Evolutionary conservation across 1,140 invertebrate species (phyloP).

Genomic region (Diachasma alloeum): DNA sequence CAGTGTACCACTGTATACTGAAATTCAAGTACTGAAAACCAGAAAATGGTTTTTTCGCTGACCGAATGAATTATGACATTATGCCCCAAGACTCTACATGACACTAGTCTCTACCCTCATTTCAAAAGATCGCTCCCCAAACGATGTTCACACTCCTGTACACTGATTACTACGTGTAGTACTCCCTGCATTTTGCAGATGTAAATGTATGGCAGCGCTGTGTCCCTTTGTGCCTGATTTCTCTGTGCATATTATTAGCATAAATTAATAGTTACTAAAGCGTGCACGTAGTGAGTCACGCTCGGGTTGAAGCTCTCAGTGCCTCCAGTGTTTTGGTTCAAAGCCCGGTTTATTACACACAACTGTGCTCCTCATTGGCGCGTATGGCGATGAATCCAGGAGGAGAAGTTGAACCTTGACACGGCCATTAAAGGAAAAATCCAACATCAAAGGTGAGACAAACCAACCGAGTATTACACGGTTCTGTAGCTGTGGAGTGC

Average conservation of each 20-base stretch:
- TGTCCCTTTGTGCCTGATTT: slow-evolving; percentile 14
- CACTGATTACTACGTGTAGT: neutral
- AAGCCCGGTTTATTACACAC: neutral
- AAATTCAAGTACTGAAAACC: too few species aligned
- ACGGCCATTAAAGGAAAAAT: neutral
- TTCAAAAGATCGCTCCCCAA: neutral
- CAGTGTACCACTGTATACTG: too few species aligned
- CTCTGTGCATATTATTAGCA: slow-evolving; percentile 15
- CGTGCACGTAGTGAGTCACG: neutral
- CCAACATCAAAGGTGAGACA: neutral
- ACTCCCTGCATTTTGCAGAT: neutral
- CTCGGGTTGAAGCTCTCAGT: neutral
- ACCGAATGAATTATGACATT: too few species aligned
- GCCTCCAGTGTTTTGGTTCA: slow-evolving; percentile 1
- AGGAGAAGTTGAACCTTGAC: neutral
- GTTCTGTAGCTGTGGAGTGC: too few species aligned
- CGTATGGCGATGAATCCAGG: neutral
- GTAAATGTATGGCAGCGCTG: neutral
- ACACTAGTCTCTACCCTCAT: neutral
- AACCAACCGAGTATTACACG: too few species aligned
- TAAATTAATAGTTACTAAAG: slow-evolving; percentile 21
- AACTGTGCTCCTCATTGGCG: neutral
- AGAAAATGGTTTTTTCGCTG: too few species aligned
- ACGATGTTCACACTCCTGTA: neutral
- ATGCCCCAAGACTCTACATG: too few species aligned